Evolutionary conservation across 2,797 vertebrate genomes (phyloP), one percentile per base, ranked within the genome.

Genomic region (Alca torda): DNA sequence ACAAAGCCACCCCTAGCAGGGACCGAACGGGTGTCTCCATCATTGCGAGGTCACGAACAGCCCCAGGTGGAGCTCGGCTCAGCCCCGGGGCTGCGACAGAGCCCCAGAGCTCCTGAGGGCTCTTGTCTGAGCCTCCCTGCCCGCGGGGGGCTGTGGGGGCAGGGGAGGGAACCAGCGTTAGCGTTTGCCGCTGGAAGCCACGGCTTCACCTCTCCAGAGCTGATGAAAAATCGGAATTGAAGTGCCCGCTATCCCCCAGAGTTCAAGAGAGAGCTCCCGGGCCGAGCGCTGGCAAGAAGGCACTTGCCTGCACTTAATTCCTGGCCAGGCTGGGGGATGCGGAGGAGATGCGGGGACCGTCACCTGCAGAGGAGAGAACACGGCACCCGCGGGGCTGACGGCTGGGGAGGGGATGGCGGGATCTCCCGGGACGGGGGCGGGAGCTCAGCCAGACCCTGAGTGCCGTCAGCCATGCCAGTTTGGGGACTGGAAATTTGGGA

Each of bases 311-410:
- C 25, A 9, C 25, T 33, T 76, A 41, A 48, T 12, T 67, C 46
- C 75, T 51, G 0, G 0, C 28, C 24, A 37, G 37, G 51, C 19
- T 28, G 53, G 35, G 13, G 24, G 60, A 24, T 21, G 28, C 6
- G 3, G 31, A 39, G 51, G 6, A 19, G 26, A 56, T 26, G 25
- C 21, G 31, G 5, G 11, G n/a, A 68, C 41, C 1, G 4, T 24
- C 39, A 43, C 14, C 21, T 25, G 14, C 0, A 4, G 28, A 67
- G 53, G 54, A 51, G 70, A 31, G 35, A 67, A 54, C 26, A 4
- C 1, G 16, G 35, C 30, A 28, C 14, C 25, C 10, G 4, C 5
- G 15, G 54, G 35, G 63, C 46, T 43, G 51, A 59, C 2, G 18
- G n/a, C 16, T 43, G 28, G 45, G 51, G 25, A 68, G 30, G 10